Conservation (phyloP, 2,888 invertebrate species). For the Polymixis flavicincta region DNA sequence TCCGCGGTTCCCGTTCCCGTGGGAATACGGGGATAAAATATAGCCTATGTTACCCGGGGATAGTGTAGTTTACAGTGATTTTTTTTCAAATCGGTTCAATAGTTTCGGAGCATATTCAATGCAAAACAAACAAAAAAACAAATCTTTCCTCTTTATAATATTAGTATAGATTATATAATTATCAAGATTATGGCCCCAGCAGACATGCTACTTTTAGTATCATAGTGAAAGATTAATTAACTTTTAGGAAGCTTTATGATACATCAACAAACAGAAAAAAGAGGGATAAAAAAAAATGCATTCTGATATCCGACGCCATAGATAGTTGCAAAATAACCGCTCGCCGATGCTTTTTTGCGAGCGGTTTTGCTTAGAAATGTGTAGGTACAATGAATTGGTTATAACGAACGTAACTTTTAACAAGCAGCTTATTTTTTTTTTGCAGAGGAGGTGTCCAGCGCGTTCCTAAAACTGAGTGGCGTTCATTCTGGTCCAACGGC, state of each 20-base stretch:
- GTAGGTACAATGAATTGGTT: neutral
- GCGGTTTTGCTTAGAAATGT: neutral
- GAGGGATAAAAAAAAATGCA: neutral
- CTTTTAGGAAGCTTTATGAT: neutral
- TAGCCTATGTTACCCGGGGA: too few species aligned
- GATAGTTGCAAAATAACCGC: neutral
- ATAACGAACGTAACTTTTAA: neutral
- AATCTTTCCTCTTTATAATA: too few species aligned
- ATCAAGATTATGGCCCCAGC: too few species aligned
- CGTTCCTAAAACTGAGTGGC: constrained; percentile 2
- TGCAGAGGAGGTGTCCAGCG: neutral
- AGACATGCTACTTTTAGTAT: neutral
- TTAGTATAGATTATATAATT: too few species aligned
- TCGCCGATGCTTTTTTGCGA: neutral
- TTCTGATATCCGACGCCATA: neutral
- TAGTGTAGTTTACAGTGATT: too few species aligned
- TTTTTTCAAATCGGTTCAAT: too few species aligned
- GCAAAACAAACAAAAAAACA: too few species aligned
- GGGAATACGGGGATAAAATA: too few species aligned
- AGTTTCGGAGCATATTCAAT: too few species aligned
- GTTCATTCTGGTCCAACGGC: neutral
- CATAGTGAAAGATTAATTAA: too few species aligned
- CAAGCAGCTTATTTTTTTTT: neutral
- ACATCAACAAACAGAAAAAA: neutral
- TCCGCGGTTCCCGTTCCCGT: too few species aligned